These are phyloP conservation scores for Pantherophis alleghaniensis DNA, from an alignment of 2,797 vertebrate species.

Conservation along the genomic window DNA sequence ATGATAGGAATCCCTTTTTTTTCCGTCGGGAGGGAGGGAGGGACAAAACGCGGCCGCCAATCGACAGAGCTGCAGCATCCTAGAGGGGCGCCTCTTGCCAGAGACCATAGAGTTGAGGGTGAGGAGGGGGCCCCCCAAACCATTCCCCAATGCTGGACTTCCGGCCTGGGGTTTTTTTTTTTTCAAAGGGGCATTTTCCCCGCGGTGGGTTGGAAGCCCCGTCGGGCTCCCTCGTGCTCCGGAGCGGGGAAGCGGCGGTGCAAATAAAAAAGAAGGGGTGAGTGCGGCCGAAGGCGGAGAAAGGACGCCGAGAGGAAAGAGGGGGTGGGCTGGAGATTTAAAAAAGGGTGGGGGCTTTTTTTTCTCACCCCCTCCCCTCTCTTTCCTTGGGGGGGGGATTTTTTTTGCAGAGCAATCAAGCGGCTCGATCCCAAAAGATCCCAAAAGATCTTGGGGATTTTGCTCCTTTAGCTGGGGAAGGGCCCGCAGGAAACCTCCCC, in stretches of 20 bases:
- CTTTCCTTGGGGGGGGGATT: not conserved
- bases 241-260: not conserved
- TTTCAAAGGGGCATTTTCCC: too few species aligned
- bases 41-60: too few species aligned
- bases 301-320: not conserved
- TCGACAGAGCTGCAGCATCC: too few species aligned
- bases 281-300: not conserved
- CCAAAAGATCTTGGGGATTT: not conserved
- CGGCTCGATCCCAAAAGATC: not conserved
- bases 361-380: too few species aligned
- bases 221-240: not conserved
- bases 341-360: not conserved
- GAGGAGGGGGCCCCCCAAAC: too few species aligned
- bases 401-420: not conserved
- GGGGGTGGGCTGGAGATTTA: not conserved
- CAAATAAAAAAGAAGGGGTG: not conserved
- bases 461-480: not conserved
- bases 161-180: not conserved
- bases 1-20: too few species aligned
- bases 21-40: too few species aligned
- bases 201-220: too few species aligned
- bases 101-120: too few species aligned
- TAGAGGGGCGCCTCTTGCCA: too few species aligned
- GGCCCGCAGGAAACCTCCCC: not conserved
- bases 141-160: too few species aligned